A percentile compares a stretch with the other conserved stretches of the same genome.
Conservation (phyloP, 2,113 vertebrate species). For the Lucifuga dentata region DNA sequence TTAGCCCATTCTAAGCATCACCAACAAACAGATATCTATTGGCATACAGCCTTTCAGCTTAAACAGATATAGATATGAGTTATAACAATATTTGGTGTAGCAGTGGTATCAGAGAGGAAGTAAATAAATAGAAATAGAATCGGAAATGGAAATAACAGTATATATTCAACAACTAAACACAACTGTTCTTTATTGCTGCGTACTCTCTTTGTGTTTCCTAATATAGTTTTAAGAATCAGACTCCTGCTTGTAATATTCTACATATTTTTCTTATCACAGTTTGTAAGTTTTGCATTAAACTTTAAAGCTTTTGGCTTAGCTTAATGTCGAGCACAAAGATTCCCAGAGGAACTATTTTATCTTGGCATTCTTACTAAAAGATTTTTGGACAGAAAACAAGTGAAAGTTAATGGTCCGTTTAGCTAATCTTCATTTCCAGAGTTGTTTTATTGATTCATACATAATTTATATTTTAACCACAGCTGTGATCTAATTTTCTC, state of each 20-base stretch:
- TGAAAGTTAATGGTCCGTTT: conserved; percentile 14
- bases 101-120: conserved; percentile 8
- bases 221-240: not conserved
- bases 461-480: not conserved
- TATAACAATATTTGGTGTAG: not conserved
- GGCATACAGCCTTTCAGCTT: conserved; percentile 11
- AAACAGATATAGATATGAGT: not conserved
- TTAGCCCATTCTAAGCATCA: not conserved
- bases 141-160: too few species aligned
- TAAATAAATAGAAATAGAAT: too few species aligned
- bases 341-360: not conserved
- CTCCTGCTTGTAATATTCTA: too few species aligned
- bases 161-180: not conserved
- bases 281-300: not conserved
- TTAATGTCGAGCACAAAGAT: not conserved
- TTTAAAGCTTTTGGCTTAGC: not conserved
- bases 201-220: not conserved
- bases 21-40: not conserved
- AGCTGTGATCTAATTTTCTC: not conserved
- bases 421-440: not conserved
- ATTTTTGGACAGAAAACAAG: not conserved
- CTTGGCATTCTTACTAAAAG: not conserved
- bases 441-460: conserved; percentile 2
- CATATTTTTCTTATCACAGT: not conserved
- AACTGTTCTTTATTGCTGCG: conserved; percentile 15